Conservation (phyloP, 2,797 vertebrate species). For the Tiaroga cobitis region DNA sequence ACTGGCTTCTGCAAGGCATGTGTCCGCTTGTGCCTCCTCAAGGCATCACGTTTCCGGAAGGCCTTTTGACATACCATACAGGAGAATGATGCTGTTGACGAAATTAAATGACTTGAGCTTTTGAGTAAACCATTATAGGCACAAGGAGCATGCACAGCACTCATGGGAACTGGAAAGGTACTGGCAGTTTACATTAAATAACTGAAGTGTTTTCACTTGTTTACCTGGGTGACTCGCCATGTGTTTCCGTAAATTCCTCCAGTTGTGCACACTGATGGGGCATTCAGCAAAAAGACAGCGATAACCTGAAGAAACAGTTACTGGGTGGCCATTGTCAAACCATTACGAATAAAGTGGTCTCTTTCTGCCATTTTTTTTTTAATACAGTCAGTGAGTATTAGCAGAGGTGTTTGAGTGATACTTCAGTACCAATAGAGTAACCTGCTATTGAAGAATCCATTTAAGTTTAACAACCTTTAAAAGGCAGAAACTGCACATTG, state of each 20-base stretch:
- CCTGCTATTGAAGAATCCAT: neutral
- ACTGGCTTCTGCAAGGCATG: slow-evolving; percentile 75
- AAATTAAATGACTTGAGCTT: neutral
- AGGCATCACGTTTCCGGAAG: slow-evolving; percentile 67
- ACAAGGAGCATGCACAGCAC: neutral
- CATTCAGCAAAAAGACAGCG: slow-evolving; percentile 72
- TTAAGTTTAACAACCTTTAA: neutral
- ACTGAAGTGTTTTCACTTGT: neutral
- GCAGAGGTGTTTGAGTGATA: neutral
- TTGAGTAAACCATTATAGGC: neutral
- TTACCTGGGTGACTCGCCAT: slow-evolving; percentile 75
- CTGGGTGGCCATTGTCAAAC: neutral
- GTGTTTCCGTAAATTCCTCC: slow-evolving; percentile 77
- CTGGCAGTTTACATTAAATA: neutral
- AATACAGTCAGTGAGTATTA: neutral
- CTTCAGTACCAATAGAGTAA: neutral
- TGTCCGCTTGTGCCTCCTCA: slow-evolving; percentile 75
- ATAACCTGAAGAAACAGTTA: slow-evolving; percentile 73
- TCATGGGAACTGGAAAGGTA: neutral
- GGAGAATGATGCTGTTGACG: slow-evolving; percentile 58
- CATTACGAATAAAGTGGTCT: too few relatives aligned
- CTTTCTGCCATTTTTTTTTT: too few relatives aligned
- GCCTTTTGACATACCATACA: slow-evolving; percentile 76
- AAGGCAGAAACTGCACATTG: neutral
- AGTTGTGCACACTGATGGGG: slow-evolving; percentile 70